Base-by-base conservation (phyloP, 2,797 vertebrate species). In the Leptodactylus fallax region DNA sequence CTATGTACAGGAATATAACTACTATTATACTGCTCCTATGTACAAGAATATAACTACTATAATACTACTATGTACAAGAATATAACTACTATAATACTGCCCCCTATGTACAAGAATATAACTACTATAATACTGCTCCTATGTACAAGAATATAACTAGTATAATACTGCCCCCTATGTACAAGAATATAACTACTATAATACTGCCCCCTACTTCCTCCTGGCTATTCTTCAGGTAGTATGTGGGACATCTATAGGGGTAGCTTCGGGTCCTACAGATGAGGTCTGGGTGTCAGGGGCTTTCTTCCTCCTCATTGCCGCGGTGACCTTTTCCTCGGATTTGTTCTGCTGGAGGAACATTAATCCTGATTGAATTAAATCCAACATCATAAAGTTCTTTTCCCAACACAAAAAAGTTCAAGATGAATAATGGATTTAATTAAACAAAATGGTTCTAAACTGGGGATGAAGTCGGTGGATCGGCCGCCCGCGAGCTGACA, bases 361-460 rank as follows among this genome's bases (percentile, higher is more conserved):
- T 77, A 76, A 78, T 83, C 60, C 45, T 23, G 16, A 25, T 13
- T 85, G 69, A 88, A 56, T 53, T 53, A 45, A 67, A 67, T 79
- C 83, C 87, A 81, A 72, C 63, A 51, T 71, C 77, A 85, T 88
- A 88, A 85, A 85, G 56, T 55, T 60, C 27, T 51, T 60, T 76
- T 58, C 60, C 49, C 7, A n/a, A 88, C 61, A 81, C 49, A 85
- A 84, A 87, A 77, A 88, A 63, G 47, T 63, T 88, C 78, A 81
- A 81, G 87, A 88, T 88, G 87, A 88, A 88, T 88, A 88, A 88
- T 88, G 87, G 87, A 88, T 88, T 88, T 88, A 88, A 88, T 88
- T 88, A 88, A 81, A 81, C 23, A 77, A 77, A 88, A 88, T 81
- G 83, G 87, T 23, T 81, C 47, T 81, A 9, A 63, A 65, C 58